Conservation (phyloP, 2,888 invertebrate genomes). For the Metopia argyrocephala region DNA sequence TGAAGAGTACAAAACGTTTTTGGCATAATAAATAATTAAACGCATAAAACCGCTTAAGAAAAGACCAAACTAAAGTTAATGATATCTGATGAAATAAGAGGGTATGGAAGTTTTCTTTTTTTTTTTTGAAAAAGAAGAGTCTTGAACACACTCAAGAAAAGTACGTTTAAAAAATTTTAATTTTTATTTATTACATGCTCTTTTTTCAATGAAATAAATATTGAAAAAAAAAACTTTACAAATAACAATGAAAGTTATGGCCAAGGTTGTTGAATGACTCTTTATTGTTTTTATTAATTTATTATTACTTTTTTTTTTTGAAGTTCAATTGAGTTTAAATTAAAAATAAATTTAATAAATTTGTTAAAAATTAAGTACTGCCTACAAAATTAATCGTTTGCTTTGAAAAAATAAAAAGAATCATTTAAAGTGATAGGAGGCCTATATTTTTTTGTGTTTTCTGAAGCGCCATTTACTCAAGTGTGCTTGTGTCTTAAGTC, state of each 20-base stretch:
- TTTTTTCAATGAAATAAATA: background rate
- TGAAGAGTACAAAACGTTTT: conserved; percentile 23
- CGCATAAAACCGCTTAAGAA: conserved; percentile 1
- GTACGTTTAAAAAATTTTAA: conserved; percentile 31
- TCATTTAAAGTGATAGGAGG: background rate
- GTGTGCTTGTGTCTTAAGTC: background rate
- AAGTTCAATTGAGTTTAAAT: conserved; percentile 11
- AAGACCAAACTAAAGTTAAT: background rate
- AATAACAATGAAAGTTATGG: conserved; percentile 56
- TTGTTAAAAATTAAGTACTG: background rate
- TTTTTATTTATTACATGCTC: background rate
- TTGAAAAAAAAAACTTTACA: background rate
- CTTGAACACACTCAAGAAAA: no score
- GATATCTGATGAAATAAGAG: background rate
- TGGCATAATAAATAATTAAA: conserved; percentile 50
- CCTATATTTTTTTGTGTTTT: no score
- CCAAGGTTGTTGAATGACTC: conserved; percentile 53
- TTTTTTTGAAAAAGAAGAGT: background rate
- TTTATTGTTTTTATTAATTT: no score
- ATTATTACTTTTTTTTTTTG: no score
- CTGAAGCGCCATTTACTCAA: no score
- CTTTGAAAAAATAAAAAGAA: background rate
- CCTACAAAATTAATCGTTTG: background rate
- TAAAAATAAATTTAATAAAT: background rate
- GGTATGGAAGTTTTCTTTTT: conserved; percentile 38